Percentiles rank a stretch among this genome's conserved stretches.
phyloP scores from a whole-genome alignment of 1,140 invertebrate genomes.

The Zaprionus camerounensis region DNA sequence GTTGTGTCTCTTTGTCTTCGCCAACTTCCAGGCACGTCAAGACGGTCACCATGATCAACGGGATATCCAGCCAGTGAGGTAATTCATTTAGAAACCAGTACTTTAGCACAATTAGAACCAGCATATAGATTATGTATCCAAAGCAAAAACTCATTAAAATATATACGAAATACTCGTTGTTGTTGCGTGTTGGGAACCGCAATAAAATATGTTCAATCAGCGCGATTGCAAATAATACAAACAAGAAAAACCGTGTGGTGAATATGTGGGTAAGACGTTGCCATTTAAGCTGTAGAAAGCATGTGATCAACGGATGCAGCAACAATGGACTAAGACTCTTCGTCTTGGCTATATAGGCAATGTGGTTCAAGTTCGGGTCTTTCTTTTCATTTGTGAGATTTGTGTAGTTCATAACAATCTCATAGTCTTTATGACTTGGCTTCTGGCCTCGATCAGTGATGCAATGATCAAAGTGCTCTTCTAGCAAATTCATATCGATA shows the following conservation, averaged over 20 bases:
- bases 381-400: neutral
- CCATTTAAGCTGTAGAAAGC: conserved; percentile 18
- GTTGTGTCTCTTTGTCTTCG: neutral
- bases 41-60: neutral
- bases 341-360: neutral
- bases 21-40: conserved; percentile 1
- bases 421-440: neutral
- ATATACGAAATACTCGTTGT: neutral
- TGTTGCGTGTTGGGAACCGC: neutral
- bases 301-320: conserved; percentile 17
- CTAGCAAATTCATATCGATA: conserved; percentile 1
- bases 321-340: conserved; percentile 1
- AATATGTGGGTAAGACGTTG: neutral
- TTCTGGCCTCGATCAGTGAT: neutral
- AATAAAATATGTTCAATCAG: neutral
- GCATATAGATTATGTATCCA: neutral
- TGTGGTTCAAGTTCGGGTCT: neutral
- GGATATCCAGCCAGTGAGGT: neutral
- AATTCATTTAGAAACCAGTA: neutral
- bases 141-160: neutral
- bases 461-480: conserved; percentile 15
- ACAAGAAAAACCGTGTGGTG: neutral
- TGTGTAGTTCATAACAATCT: conserved; percentile 8
- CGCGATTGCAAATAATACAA: neutral
- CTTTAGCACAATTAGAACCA: neutral